phyloP scores from a whole-genome alignment of 2,888 invertebrate genomes.

The Panopea generosa region DNA sequence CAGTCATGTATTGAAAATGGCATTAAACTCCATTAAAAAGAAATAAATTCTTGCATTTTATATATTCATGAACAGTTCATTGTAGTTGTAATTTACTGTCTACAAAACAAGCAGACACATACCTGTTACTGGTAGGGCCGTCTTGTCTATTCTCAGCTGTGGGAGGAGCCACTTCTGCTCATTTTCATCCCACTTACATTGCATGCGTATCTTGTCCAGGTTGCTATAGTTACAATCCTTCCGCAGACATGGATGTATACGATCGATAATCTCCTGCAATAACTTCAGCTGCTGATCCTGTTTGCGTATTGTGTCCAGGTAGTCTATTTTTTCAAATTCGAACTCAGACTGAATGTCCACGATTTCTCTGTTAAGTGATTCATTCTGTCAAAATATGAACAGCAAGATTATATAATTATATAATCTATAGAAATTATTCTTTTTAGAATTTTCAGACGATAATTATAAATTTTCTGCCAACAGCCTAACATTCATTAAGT shows the following conservation, averaged over 20 bases:
- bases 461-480: too few relatives aligned
- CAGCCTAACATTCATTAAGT: too few relatives aligned
- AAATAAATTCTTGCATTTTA: too few relatives aligned
- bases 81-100: too few relatives aligned
- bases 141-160: conserved; percentile 88
- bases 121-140: conserved; percentile 88
- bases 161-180: conserved; percentile 90
- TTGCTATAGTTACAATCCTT: conserved; percentile 92
- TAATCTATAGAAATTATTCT: too few relatives aligned
- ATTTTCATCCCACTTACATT: conserved; percentile 91
- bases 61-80: too few relatives aligned
- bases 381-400: conserved; percentile 86
- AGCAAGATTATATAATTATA: too few relatives aligned
- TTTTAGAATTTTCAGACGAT: too few relatives aligned
- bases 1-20: too few relatives aligned
- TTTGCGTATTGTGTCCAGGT: conserved; percentile 92
- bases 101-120: too few relatives aligned
- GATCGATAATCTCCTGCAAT: conserved; percentile 85
- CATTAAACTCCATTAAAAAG: too few relatives aligned
- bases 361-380: conserved; percentile 90
- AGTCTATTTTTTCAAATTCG: conserved; percentile 92
- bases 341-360: conserved; percentile 93
- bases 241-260: conserved; percentile 89
- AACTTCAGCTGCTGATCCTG: conserved; percentile 90
- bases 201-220: conserved; percentile 89